These are phyloP conservation scores for Nycticorax nycticorax DNA, from an alignment of 2,113 vertebrate species.

Conservation along the genomic window DNA sequence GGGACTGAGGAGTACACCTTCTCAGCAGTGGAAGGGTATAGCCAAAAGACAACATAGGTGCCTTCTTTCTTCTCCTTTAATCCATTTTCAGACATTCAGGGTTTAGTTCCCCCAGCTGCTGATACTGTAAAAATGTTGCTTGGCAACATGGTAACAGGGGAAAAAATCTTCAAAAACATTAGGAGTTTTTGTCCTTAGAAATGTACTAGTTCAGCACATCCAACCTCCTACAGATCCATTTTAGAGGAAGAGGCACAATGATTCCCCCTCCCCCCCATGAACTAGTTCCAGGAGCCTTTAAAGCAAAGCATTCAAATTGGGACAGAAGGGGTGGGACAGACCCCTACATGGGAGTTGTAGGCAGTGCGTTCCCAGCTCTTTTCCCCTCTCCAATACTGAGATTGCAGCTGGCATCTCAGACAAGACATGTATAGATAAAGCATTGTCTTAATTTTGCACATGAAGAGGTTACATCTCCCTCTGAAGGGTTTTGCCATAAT, in stretches of 20 bases:
- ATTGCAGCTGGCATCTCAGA: background rate
- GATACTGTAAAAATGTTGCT: slow-evolving; percentile 81
- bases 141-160: slow-evolving; percentile 78
- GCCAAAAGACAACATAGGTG: background rate
- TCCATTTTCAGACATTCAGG: slow-evolving; percentile 61
- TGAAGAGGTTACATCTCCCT: background rate
- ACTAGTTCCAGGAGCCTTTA: slow-evolving; percentile 24
- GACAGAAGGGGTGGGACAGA: background rate
- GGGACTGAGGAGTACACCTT: background rate
- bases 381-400: background rate
- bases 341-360: background rate
- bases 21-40: background rate
- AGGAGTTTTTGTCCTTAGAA: slow-evolving; percentile 77
- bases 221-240: slow-evolving; percentile 73
- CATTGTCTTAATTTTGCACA: background rate
- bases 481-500: background rate
- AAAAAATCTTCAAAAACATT: slow-evolving; percentile 70
- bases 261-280: background rate
- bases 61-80: slow-evolving; percentile 47
- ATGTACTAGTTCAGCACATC: slow-evolving; percentile 77
- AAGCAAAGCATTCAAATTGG: slow-evolving; percentile 1
- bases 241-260: slow-evolving; percentile 63
- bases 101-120: slow-evolving; percentile 72
- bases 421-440: background rate
- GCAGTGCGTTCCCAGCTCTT: background rate